phyloP scores from a whole-genome alignment of 2,797 vertebrate species.

The Prunella strophiata region DNA sequence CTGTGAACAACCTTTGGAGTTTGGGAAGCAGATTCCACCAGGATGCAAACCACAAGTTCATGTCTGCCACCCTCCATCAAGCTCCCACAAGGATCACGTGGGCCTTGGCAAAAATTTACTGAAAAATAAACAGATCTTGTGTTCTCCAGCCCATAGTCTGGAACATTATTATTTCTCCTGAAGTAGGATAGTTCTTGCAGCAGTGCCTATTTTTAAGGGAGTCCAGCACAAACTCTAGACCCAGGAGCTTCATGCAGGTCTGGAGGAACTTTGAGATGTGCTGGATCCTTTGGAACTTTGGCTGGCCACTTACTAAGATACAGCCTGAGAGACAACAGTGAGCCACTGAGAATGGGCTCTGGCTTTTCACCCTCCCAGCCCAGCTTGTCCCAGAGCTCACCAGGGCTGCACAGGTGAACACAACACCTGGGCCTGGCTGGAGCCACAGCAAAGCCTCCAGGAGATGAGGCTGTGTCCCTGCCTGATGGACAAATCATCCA shows the following conservation, averaged over 20 bases:
- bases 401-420: neutral
- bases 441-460: neutral
- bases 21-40: neutral
- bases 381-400: neutral
- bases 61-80: neutral
- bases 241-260: neutral
- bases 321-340: neutral
- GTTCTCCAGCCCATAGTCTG: neutral
- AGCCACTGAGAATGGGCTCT: neutral
- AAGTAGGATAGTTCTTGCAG: neutral
- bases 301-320: conserved; percentile 13
- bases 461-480: neutral
- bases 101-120: neutral
- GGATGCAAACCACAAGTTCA: neutral
- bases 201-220: neutral
- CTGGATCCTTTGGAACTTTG: neutral
- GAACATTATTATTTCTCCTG: neutral
- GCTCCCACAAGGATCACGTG: neutral
- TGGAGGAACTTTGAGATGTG: neutral
- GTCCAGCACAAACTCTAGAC: neutral
- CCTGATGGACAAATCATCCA: neutral
- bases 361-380: neutral
- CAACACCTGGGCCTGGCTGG: neutral
- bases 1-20: neutral
- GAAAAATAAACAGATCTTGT: neutral